phyloP scores from a whole-genome alignment of 1,140 invertebrate species.

The Gryon sp. region DNA sequence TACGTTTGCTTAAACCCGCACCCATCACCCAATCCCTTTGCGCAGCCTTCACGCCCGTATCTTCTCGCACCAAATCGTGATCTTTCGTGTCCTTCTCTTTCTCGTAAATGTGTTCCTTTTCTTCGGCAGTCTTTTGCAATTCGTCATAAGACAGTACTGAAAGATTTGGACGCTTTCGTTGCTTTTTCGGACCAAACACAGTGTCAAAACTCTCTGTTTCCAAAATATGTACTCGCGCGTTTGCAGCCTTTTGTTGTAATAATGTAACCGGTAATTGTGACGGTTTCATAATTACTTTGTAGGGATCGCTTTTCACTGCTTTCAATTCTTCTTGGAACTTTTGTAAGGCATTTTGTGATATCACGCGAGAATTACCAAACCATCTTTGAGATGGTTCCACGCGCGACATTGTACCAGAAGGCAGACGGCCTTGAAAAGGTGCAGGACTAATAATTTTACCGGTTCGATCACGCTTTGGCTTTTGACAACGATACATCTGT shows the following conservation, averaged over 20 bases:
- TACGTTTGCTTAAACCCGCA: slow-evolving; percentile 96
- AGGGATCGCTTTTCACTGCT: slow-evolving; percentile 96
- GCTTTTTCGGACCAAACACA: slow-evolving; percentile 97
- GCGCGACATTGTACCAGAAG: slow-evolving; percentile 94
- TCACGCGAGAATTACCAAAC: slow-evolving; percentile 96
- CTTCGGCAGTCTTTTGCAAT: slow-evolving; percentile 85
- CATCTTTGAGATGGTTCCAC: slow-evolving; percentile 98
- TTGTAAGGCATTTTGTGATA: slow-evolving; percentile 96
- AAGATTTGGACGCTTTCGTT: slow-evolving; percentile 94
- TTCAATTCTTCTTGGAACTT: slow-evolving; percentile 98
- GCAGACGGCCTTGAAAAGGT: slow-evolving; percentile 94
- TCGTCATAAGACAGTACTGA: slow-evolving; percentile 86
- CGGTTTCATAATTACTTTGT: slow-evolving; percentile 98
- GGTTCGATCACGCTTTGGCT: slow-evolving; percentile 92
- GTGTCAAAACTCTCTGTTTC: slow-evolving; percentile 97
- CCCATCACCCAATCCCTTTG: slow-evolving; percentile 92
- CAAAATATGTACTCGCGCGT: slow-evolving; percentile 94
- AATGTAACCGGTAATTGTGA: slow-evolving; percentile 96
- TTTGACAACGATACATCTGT: slow-evolving; percentile 98
- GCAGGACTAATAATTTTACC: slow-evolving; percentile 97
- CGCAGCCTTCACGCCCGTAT: slow-evolving; percentile 87
- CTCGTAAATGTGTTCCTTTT: slow-evolving; percentile 88
- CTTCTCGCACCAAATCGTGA: slow-evolving; percentile 89
- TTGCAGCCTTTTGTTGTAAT: slow-evolving; percentile 95
- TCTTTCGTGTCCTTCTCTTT: slow-evolving; percentile 86